Conservation (phyloP, 2,888 invertebrate genomes). For the Dendrolimus pini region DNA sequence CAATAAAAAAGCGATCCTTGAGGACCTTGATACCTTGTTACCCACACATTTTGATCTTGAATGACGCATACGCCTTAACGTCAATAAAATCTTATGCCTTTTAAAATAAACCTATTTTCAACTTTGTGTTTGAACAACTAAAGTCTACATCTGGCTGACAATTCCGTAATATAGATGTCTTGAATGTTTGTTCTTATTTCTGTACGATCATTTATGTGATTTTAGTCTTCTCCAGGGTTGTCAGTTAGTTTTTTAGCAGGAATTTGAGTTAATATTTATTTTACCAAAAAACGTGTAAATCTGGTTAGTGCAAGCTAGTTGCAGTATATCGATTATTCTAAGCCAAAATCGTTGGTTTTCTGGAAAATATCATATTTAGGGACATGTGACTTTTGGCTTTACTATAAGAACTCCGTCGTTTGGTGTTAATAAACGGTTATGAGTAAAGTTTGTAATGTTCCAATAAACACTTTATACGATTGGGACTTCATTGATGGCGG, state of each 20-base stretch:
- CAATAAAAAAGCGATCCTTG: constrained; percentile 38
- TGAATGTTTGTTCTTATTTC: constrained; percentile 27
- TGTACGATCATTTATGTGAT: constrained; percentile 39
- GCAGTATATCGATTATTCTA: neutral
- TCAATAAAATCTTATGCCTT: neutral
- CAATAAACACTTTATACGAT: too few species aligned
- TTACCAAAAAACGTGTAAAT: too few species aligned
- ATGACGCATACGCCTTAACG: constrained; percentile 40
- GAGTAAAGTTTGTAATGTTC: too few species aligned
- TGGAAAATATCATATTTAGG: too few species aligned
- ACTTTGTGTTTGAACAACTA: constrained; percentile 15
- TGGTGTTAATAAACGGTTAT: too few species aligned
- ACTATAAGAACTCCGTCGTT: too few species aligned
- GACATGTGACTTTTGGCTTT: too few species aligned
- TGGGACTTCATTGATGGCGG: too few species aligned
- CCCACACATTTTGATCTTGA: constrained; percentile 50
- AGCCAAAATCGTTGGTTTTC: too few species aligned
- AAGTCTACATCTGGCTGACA: constrained; percentile 17
- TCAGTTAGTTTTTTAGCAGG: constrained; percentile 1
- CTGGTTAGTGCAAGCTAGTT: too few species aligned
- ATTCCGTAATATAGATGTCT: constrained; percentile 35
- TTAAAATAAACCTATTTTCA: constrained; percentile 9
- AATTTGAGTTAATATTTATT: too few species aligned
- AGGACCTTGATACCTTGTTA: constrained; percentile 60
- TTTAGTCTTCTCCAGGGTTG: constrained; percentile 33